Percentiles rank a stretch among this genome's conserved stretches.
Conservation (phyloP, 2,113 vertebrate species). For the Caretta caretta region DNA sequence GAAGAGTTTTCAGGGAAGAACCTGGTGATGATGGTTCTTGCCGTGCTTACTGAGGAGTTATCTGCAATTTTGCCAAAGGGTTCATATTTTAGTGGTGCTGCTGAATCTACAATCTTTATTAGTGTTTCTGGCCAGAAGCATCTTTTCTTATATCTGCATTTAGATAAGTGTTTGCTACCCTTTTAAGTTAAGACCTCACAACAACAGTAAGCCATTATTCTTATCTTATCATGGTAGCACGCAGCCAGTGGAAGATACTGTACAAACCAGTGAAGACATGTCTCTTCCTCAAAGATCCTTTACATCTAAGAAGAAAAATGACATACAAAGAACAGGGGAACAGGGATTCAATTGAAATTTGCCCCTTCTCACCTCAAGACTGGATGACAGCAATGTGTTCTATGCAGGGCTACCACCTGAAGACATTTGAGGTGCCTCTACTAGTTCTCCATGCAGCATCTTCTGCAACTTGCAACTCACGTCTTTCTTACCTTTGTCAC, state of each 20-base stretch:
- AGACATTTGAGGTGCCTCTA: too few species aligned
- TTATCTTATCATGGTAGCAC: neutral
- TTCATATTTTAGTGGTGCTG: neutral
- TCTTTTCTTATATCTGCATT: neutral
- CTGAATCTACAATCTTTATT: neutral
- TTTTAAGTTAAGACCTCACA: neutral
- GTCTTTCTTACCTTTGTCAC: neutral
- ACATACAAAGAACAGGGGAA: neutral
- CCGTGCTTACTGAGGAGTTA: neutral
- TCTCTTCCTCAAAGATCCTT: too few species aligned
- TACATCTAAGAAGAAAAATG: neutral
- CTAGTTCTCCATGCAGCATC: neutral
- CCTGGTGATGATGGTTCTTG: neutral
- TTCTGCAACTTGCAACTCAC: neutral
- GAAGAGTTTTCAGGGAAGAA: neutral
- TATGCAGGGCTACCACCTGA: neutral
- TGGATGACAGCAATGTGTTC: neutral
- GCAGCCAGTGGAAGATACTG: neutral
- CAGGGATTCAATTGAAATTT: constrained; percentile 4
- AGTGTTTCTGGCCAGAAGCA: neutral
- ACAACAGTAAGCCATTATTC: constrained; percentile 41
- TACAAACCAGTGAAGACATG: neutral
- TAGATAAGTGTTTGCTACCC: constrained; percentile 14
- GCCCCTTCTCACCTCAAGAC: neutral
- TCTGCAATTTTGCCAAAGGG: neutral